Conservation (phyloP, 2,888 invertebrate species). For the Philopedon plagiatum region DNA sequence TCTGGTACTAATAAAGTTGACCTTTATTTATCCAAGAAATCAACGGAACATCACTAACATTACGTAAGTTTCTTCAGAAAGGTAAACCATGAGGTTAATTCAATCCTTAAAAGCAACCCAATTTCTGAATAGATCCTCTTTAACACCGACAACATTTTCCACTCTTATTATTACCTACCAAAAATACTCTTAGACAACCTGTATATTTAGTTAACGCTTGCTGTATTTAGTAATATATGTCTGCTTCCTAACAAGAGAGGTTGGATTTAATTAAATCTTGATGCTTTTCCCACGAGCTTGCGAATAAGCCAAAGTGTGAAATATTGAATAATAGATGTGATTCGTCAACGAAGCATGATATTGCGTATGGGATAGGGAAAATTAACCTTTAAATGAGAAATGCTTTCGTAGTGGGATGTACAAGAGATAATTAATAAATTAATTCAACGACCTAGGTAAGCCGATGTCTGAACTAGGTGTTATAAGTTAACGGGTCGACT, state of each 20-base stretch:
- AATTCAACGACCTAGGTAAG: constrained; percentile 6
- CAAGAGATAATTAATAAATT: constrained; percentile 20
- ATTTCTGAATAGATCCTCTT: too few relatives aligned
- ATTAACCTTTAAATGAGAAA: background rate
- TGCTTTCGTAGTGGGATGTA: background rate
- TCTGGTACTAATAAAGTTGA: too few relatives aligned
- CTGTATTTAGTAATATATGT: constrained; percentile 10
- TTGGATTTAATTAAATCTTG: constrained; percentile 29
- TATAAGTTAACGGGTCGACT: background rate
- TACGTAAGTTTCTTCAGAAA: too few relatives aligned
- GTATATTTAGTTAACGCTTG: background rate
- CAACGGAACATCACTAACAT: too few relatives aligned
- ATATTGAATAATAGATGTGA: constrained; percentile 45
- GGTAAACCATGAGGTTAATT: too few relatives aligned
- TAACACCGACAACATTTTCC: too few relatives aligned
- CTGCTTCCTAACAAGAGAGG: constrained; percentile 19
- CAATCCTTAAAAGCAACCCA: too few relatives aligned
- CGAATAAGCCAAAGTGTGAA: background rate
- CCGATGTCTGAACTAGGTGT: constrained; percentile 14
- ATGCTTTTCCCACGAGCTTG: constrained; percentile 27
- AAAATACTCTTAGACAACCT: too few relatives aligned
- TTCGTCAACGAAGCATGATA: constrained; percentile 11
- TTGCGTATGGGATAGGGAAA: constrained; percentile 10
- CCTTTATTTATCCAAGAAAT: too few relatives aligned
- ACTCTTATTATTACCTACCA: too few relatives aligned